phyloP scores from a whole-genome alignment of 2,797 vertebrate species.

The Kryptolebias ocellatus region DNA sequence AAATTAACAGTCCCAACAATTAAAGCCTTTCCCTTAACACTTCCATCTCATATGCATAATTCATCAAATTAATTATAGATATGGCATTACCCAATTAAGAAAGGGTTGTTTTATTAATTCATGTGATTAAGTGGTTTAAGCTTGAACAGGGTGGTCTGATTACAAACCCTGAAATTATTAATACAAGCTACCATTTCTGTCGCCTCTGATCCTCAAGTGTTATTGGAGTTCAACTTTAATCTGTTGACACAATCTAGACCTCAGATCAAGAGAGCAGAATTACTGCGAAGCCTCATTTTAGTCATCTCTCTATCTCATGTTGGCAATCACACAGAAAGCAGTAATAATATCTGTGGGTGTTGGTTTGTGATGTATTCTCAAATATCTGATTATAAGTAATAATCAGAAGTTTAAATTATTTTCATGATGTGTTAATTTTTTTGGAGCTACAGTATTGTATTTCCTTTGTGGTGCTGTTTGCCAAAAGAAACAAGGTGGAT shows the following conservation, averaged over 20 bases:
- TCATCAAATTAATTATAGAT: conserved; percentile 62
- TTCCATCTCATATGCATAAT: conserved; percentile 55
- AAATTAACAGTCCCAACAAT: conserved; percentile 59
- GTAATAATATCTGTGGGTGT: conserved; percentile 15
- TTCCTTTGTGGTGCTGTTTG: conserved; percentile 14
- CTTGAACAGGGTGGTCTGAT: conserved; percentile 42
- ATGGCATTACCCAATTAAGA: conserved; percentile 49
- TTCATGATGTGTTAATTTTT: background rate
- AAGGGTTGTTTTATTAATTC: conserved; percentile 66
- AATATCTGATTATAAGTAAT: conserved; percentile 33
- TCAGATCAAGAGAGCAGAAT: conserved; percentile 19
- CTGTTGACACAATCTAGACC: conserved; percentile 34
- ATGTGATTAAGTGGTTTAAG: conserved; percentile 57
- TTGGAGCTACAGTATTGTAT: background rate
- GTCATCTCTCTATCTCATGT: conserved; percentile 22
- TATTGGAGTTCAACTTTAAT: conserved; percentile 40
- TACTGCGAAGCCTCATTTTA: conserved; percentile 9
- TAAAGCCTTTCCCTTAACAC: conserved; percentile 51
- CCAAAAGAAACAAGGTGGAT: background rate
- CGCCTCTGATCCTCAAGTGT: conserved; percentile 43
- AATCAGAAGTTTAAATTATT: too few relatives aligned
- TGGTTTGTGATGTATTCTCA: conserved; percentile 32
- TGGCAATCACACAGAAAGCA: conserved; percentile 13
- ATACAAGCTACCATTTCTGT: conserved; percentile 39
- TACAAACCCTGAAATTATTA: conserved; percentile 60